Base-by-base conservation (phyloP, 1,140 invertebrate species). In the Subanguina moxae region DNA sequence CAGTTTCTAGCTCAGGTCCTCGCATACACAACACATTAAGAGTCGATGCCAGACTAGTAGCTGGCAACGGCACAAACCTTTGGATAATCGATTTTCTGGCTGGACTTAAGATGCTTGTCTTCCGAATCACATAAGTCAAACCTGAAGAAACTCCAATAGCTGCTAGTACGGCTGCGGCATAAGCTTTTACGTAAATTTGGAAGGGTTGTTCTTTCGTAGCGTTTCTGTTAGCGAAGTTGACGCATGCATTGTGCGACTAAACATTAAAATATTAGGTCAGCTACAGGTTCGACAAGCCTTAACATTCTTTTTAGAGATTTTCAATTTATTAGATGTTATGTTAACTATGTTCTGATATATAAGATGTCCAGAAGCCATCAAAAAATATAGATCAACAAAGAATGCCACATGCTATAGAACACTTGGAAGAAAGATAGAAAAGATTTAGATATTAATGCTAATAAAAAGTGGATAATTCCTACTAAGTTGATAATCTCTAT, bases 1-100 rank as follows among this genome's bases (percentile, higher is more conserved):
- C 86, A 57, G 84, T 84, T 42, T 81, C 72, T 25, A 86, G 71
- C 72, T 86, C 86, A 67, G 82, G 84, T 68, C 83, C 83, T 52
- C 86, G 75, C 86, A 86, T 86, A 45, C 85, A 76, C n/a, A 86
- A 45, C 1, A 86, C 85, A 75, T 86, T 86, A 64, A 84, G 82
- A 0, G 83, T 83, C 62, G 83, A 85, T 15, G 86, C 86, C 21
- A 80, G 77, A 1, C 85, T 85, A 82, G 71, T 58, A 38, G 85
- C 86, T 46, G 85, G 85, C 52, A 85, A 84, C 27, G 85, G 85
- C 15, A 86, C 84, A 82, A 86, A 86, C 75, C 84, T 77, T 70
- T 85, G 84, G n/a, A 86, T 82, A 9, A 86, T 67, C 30, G 82
- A 72, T 72, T 84, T 85, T 43, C 32, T 32, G 13, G 84, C 78